phyloP scores from a whole-genome alignment of 1,140 invertebrate species.

The Phymorhynchus buccinoides region DNA sequence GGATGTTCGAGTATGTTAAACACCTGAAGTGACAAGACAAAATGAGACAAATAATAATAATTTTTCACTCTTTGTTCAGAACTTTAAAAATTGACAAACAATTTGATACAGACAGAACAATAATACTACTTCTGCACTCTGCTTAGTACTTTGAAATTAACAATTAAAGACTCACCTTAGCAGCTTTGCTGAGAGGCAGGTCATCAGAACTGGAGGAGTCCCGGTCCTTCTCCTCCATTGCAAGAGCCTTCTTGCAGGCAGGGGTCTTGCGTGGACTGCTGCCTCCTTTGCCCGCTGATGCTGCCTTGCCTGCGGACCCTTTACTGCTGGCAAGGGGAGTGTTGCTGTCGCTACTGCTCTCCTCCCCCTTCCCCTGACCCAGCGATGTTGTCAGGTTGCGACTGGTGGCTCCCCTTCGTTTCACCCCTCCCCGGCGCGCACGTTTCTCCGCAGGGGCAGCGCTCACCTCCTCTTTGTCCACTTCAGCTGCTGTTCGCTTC shows the following conservation, averaged over 20 bases:
- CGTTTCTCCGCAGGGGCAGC: conserved; percentile 39
- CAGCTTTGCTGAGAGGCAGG: conserved; percentile 30
- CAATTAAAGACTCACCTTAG: conserved; percentile 33
- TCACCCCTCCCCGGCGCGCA: conserved; percentile 40
- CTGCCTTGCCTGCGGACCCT: not conserved
- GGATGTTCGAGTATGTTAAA: no score
- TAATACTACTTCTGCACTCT: no score
- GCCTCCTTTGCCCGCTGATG: conserved; percentile 3
- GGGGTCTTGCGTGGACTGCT: not conserved
- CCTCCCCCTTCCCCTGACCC: conserved; percentile 28
- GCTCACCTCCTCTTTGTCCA: conserved; percentile 36
- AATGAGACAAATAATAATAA: no score
- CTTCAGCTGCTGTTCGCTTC: conserved; percentile 40
- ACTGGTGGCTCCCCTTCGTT: conserved; percentile 35
- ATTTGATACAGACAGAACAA: no score
- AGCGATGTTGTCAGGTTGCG: conserved; percentile 14
- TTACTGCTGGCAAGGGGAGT: conserved; percentile 28
- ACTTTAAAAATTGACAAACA: no score
- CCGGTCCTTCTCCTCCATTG: conserved; percentile 7
- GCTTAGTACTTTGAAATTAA: no score
- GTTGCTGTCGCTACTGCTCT: conserved; percentile 41
- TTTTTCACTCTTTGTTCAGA: no score
- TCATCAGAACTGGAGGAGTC: conserved; percentile 37
- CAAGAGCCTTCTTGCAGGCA: not conserved
- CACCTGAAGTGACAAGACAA: no score